phyloP scores from a whole-genome alignment of 1,140 invertebrate species.

The Pygmarrhopalites habei region DNA sequence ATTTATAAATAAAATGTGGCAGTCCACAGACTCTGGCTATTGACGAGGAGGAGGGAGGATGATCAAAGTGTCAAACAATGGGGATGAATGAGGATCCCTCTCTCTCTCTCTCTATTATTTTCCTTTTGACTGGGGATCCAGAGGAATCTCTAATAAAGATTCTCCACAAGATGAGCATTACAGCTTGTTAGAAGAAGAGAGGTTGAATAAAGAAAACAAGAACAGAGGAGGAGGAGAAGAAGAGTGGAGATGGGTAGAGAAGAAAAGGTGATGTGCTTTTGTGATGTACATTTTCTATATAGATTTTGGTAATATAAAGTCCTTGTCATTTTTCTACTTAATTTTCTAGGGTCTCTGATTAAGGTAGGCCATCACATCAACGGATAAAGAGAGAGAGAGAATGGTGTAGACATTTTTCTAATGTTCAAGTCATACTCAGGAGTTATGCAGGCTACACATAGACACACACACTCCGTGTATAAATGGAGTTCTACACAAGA shows the following conservation, averaged over 20 bases:
- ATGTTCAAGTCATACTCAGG: too few relatives aligned
- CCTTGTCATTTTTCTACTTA: slow-evolving; percentile 26
- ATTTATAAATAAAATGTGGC: too few relatives aligned
- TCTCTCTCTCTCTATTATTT: too few relatives aligned
- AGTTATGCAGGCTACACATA: too few relatives aligned
- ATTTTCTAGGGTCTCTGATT: slow-evolving; percentile 22
- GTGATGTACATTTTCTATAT: neutral
- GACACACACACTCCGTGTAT: too few relatives aligned
- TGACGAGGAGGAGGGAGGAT: neutral
- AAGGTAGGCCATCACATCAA: slow-evolving; percentile 11
- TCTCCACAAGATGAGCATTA: neutral
- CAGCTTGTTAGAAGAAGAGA: neutral
- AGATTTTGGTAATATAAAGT: slow-evolving; percentile 9
- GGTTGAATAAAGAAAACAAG: too few relatives aligned
- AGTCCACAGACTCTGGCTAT: too few relatives aligned
- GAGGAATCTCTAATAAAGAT: slow-evolving; percentile 1
- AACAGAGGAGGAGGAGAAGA: too few relatives aligned
- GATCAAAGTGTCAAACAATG: slow-evolving; percentile 9
- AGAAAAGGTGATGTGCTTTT: slow-evolving; percentile 1
- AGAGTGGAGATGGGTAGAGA: too few relatives aligned
- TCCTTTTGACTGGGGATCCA: neutral
- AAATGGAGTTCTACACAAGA: too few relatives aligned
- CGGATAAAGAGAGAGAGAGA: too few relatives aligned
- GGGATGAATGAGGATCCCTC: slow-evolving; percentile 2
- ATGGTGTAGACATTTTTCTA: too few relatives aligned